Evolutionary conservation across 2,113 vertebrate species (phyloP).

Genomic region (Pithys albifrons): DNA sequence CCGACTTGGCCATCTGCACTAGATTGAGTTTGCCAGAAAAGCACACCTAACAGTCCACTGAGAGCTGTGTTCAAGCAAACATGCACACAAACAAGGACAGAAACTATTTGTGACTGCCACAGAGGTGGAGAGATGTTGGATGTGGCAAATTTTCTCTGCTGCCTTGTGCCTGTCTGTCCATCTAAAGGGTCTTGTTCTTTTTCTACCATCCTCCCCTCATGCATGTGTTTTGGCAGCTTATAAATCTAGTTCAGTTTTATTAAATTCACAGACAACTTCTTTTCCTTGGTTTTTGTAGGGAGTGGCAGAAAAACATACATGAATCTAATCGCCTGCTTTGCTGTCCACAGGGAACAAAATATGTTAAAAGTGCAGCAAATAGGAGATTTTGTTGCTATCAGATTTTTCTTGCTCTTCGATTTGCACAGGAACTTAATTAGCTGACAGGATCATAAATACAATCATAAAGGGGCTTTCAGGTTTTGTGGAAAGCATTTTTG

Average conservation of each 20-base stretch:
- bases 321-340: neutral
- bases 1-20: constrained; percentile 40
- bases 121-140: neutral
- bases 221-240: neutral
- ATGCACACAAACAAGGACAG: neutral
- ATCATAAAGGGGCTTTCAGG: neutral
- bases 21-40: constrained; percentile 16
- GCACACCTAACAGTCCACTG: neutral
- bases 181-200: neutral
- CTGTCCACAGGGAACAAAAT: constrained; percentile 1
- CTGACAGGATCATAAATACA: constrained; percentile 30
- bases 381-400: neutral
- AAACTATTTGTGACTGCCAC: neutral
- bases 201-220: neutral
- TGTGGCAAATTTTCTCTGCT: neutral
- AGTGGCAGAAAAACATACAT: neutral
- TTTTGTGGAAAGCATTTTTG: constrained; percentile 27
- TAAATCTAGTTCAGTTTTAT: neutral
- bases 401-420: constrained; percentile 35
- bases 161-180: neutral
- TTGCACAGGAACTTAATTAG: constrained; percentile 44
- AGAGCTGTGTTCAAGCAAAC: neutral
- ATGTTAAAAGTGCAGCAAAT: constrained; percentile 15
- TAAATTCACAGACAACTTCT: neutral
- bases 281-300: neutral